phyloP scores from a whole-genome alignment of 53 echinoderm and acorn worm species.

The Stichopus horrens region DNA sequence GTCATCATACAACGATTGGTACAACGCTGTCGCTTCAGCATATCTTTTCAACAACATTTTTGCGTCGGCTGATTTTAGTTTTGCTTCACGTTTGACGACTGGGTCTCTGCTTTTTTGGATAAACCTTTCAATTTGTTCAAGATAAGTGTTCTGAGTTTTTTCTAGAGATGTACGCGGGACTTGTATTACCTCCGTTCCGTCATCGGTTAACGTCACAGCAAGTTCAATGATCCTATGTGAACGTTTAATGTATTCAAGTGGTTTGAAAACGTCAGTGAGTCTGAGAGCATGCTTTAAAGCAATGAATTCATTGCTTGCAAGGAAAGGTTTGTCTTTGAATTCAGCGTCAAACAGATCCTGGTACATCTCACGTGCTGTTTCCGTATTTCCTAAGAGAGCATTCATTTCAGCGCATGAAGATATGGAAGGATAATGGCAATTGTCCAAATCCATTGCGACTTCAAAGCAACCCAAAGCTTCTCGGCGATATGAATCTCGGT shows the following conservation, averaged over 20 bases:
- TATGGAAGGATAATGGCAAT: background rate
- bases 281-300: background rate
- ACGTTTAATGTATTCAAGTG: background rate
- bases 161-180: background rate
- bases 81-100: background rate
- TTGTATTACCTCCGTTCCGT: background rate
- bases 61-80: background rate
- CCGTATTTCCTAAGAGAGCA: background rate
- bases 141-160: background rate
- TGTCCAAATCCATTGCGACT: background rate
- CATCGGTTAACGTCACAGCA: background rate
- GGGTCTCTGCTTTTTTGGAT: no score
- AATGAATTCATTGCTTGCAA: background rate
- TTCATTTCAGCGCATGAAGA: background rate
- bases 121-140: background rate
- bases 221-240: conserved; percentile 6
- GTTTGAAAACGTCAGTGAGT: background rate
- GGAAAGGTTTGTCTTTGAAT: background rate
- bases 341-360: background rate
- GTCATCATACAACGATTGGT: background rate
- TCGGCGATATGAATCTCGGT: background rate
- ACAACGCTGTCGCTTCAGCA: background rate
- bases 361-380: background rate
- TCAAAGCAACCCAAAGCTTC: background rate
- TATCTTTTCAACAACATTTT: background rate